Base-by-base conservation (phyloP, 1,140 invertebrate genomes). In the Eumaeus atala region DNA sequence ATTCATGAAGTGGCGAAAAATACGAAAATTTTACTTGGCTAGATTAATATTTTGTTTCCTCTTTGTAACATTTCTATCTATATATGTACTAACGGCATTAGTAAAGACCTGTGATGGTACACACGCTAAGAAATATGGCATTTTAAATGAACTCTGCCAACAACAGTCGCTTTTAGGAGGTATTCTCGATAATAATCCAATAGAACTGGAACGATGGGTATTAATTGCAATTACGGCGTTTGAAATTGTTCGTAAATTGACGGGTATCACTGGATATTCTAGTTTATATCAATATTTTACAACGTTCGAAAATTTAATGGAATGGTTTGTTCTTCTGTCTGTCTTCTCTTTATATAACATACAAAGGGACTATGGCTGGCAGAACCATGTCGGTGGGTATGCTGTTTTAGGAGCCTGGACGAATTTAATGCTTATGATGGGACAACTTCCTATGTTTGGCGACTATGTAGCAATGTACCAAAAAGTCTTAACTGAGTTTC, bases 401-500 rank as follows among this genome's bases (percentile, higher is more conserved):
- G 90, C 90, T 9, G 90, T 92, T 4, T 72, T 92, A 0, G 90
- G 90, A 16, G 90, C 90, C 21, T 92, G 91, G 91, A 90, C 90
- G 0, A 91, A 92, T 62, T 67, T 92, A 16, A 91, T 92, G 90
- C 67, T 92, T 7, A 90, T 91, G 87, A 90, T 92, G 61, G 91
- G 91, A 3, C 90, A 92, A 54, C 65, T 92, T 9, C 91, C 91
- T 10, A 87, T 90, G 60, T 92, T 92, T 63, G 91, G 91, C 9
- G 89, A 91, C 18, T 92, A 92, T 58, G 91, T 92, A 0, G 91
- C 91, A 0, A 92, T 92, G 91, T 92, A 91, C 56, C 90, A 90
- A n/a, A 91, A 90, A 52, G 91, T 91, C 28, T 88, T 91, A 16
- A 90, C 88, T 35, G 91, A 92, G 61, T 91, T 92, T 58, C 77